Percentiles rank a stretch among this genome's conserved stretches.
Evolutionary conservation across 2,797 vertebrate species (phyloP).

Genomic region (Pterois miles): DNA sequence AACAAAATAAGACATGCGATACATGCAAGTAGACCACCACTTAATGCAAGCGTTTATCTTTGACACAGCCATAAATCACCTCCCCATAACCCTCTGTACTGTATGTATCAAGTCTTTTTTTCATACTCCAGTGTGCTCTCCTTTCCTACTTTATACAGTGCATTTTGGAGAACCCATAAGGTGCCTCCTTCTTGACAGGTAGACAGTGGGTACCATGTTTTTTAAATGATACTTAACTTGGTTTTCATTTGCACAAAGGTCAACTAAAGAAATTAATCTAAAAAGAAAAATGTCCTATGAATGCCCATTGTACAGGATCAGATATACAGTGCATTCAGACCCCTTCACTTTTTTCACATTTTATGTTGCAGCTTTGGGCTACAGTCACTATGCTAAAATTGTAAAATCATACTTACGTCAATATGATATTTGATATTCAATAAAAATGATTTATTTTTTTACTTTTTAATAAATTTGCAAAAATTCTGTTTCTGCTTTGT

Average conservation of each 20-base stretch:
- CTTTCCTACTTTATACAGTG: neutral
- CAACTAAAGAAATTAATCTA: neutral
- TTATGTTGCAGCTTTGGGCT: no score
- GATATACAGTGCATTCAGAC: neutral
- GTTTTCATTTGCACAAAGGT: neutral
- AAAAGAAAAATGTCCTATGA: neutral
- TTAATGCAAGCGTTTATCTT: neutral
- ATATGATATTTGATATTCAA: no score
- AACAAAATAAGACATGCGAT: neutral
- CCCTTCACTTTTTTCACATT: no score
- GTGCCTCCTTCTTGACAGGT: neutral
- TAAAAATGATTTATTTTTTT: no score
- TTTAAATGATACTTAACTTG: neutral
- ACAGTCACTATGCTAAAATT: no score
- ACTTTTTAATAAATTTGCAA: no score
- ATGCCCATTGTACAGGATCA: neutral
- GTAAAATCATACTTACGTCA: no score
- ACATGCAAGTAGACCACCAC: constrained; percentile 4
- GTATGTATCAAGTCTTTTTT: neutral
- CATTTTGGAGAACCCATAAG: neutral
- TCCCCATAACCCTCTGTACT: neutral
- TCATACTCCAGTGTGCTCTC: neutral
- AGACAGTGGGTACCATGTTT: neutral
- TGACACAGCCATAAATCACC: neutral
- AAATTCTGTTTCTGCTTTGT: no score